Percentiles rank a stretch among this genome's conserved stretches.
These are phyloP conservation scores for Sturnira hondurensis DNA, from an alignment of 2,113 vertebrate species.

Conservation along the genomic window DNA sequence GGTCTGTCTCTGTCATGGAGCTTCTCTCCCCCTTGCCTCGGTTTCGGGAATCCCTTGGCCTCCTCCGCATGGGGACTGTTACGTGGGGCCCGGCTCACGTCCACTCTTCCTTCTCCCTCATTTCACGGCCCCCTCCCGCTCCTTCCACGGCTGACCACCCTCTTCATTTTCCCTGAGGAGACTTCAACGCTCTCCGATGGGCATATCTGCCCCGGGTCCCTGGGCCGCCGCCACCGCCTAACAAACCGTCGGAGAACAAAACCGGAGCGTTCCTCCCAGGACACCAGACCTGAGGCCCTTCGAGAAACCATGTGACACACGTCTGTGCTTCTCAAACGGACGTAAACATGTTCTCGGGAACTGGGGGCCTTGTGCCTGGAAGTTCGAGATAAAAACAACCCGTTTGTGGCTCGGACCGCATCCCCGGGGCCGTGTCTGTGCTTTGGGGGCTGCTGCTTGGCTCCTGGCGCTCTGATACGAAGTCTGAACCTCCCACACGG, in stretches of 20 bases:
- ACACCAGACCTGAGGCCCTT: not conserved
- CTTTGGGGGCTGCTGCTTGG: not conserved
- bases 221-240: not conserved
- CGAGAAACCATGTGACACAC: not conserved
- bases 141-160: not conserved
- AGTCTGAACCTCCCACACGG: not conserved
- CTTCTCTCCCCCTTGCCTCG: not conserved
- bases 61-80: not conserved
- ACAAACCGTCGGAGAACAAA: not conserved
- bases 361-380: not conserved
- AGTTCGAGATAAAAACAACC: constrained; percentile 36
- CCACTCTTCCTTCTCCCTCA: not conserved
- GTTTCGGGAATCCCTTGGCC: not conserved
- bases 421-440: not conserved
- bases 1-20: not conserved
- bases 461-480: not conserved
- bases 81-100: not conserved
- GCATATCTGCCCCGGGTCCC: not conserved
- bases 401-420: not conserved
- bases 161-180: not conserved
- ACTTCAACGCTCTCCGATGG: not conserved
- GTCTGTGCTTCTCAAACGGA: not conserved
- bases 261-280: not conserved
- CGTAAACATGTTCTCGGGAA: not conserved
- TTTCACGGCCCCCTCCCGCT: not conserved